Percentiles rank a stretch among this genome's conserved stretches.
These are phyloP conservation scores for Plutella xylostella DNA, from an alignment of 2,888 invertebrate species.

Conservation along the genomic window DNA sequence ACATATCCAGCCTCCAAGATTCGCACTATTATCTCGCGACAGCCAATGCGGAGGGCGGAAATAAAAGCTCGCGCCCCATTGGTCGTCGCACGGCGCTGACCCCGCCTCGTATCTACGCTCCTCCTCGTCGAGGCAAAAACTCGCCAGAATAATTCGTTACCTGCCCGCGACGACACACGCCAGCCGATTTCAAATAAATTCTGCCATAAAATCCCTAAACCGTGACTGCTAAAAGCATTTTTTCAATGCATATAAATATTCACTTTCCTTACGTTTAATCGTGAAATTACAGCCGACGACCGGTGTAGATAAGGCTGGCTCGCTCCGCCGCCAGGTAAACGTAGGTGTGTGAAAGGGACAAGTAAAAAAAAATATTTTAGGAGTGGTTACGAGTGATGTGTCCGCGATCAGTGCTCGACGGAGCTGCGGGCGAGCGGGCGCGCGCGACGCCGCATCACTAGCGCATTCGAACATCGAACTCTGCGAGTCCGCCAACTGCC, in stretches of 20 bases:
- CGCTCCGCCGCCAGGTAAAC: conserved; percentile 23
- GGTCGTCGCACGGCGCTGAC: conserved; percentile 35
- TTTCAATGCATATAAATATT: conserved; percentile 31
- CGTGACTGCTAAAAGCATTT: conserved; percentile 27
- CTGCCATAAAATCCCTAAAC: conserved; percentile 24
- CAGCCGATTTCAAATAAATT: conserved; percentile 32
- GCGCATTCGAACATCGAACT: conserved; percentile 33
- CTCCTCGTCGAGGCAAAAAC: conserved; percentile 54
- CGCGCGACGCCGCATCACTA: conserved; percentile 46
- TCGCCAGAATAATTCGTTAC: conserved; percentile 36
- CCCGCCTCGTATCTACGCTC: conserved; percentile 62
- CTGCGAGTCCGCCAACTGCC: conserved; percentile 7
- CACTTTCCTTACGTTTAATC: conserved; percentile 27
- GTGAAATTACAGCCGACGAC: conserved; percentile 15
- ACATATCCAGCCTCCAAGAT: conserved; percentile 61
- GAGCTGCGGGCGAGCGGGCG: conserved; percentile 52
- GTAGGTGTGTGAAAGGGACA: conserved; percentile 39
- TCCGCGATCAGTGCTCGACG: conserved; percentile 49
- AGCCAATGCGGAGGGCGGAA: conserved; percentile 47
- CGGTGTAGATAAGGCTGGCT: conserved; percentile 39
- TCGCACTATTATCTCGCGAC: conserved; percentile 59
- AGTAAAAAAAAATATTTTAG: conserved; percentile 18
- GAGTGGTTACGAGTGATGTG: conserved; percentile 41
- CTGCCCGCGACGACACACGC: conserved; percentile 40
- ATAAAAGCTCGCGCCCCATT: conserved; percentile 28